Evolutionary conservation across 2,797 vertebrate genomes (phyloP).

Genomic region (Thripadectes ignobilis): DNA sequence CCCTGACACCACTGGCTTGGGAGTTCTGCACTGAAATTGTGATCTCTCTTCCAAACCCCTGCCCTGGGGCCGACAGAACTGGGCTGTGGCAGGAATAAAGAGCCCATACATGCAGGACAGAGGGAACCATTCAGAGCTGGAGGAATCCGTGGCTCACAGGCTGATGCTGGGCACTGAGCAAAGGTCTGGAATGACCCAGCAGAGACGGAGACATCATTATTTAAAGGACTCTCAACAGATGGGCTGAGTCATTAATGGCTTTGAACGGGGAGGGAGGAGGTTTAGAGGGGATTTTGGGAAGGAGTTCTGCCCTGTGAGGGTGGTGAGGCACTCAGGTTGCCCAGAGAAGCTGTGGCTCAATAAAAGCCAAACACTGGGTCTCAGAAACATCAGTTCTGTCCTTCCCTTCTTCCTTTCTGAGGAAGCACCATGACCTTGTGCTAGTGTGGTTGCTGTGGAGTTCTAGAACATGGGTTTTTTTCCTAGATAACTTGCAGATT

Average conservation of each 20-base stretch:
- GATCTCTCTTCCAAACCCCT: neutral
- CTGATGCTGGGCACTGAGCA: neutral
- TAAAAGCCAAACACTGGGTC: neutral
- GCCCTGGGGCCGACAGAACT: neutral
- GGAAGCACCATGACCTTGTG: neutral
- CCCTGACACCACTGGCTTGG: neutral
- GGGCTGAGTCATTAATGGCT: neutral
- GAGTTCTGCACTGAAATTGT: neutral
- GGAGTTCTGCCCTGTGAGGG: neutral
- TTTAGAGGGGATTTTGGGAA: neutral
- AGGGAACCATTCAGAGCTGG: slow-evolving; percentile 6
- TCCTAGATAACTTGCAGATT: neutral
- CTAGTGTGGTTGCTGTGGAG: neutral
- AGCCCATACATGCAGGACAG: neutral
- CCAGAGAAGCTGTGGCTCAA: neutral
- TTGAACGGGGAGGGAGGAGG: neutral
- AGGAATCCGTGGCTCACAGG: neutral
- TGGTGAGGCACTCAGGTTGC: neutral
- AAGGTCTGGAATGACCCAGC: neutral
- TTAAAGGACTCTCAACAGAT: neutral
- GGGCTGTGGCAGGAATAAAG: neutral
- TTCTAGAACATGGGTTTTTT: neutral
- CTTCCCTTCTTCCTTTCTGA: neutral
- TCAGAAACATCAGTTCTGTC: neutral
- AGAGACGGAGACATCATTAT: neutral